Percentiles rank a stretch among this genome's conserved stretches.
Evolutionary conservation across 2,113 vertebrate genomes (phyloP).

Genomic region (Orientallactaga bullata): DNA sequence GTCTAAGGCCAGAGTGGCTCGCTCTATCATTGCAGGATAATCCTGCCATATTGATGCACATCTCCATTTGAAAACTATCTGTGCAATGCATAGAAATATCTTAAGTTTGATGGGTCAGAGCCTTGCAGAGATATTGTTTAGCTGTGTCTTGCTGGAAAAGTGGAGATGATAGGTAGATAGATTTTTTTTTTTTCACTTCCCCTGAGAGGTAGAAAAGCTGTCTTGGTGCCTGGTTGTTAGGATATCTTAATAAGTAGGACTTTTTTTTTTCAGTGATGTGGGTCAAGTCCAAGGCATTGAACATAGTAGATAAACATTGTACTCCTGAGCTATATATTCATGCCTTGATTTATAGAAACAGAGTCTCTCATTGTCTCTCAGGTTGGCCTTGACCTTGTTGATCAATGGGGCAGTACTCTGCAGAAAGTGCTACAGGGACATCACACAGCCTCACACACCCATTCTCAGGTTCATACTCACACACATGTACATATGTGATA

Average conservation of each 20-base stretch:
- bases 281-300: not conserved
- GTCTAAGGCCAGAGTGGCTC: not conserved
- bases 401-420: not conserved
- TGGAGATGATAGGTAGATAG: not conserved
- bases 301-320: not conserved
- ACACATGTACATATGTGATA: too few species aligned
- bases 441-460: not conserved
- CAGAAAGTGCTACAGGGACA: not conserved
- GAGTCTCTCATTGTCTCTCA: not conserved
- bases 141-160: not conserved
- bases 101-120: not conserved
- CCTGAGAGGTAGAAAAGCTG: not conserved
- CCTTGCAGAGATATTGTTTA: not conserved
- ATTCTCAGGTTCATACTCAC: not conserved
- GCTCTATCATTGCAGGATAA: not conserved
- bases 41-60: not conserved
- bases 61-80: not conserved
- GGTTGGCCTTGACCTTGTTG: not conserved
- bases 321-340: not conserved
- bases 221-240: not conserved
- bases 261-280: not conserved
- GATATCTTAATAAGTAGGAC: not conserved
- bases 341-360: not conserved
- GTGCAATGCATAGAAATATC: not conserved
- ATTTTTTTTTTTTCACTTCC: not conserved